Evolutionary conservation across 64 coral and sea anemone genomes (phyloP).

Genomic region (Orbicella faveolata): DNA sequence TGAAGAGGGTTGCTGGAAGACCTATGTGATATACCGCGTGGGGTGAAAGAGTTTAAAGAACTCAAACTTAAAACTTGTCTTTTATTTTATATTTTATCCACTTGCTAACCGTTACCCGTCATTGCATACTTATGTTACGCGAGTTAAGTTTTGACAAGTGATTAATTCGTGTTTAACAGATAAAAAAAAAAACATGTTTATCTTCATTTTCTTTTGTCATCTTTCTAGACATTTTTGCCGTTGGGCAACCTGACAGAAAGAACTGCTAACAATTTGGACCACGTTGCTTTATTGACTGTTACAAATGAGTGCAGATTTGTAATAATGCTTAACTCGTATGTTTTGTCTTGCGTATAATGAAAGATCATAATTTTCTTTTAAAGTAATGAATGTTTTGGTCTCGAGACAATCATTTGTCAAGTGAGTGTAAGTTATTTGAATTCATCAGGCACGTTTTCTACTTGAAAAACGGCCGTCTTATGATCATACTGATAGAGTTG

Average conservation of each 20-base stretch:
- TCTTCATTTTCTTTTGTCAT: not conserved
- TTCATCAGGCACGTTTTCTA: too few relatives aligned
- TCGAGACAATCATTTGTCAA: too few relatives aligned
- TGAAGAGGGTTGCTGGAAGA: too few relatives aligned
- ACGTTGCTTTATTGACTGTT: not conserved
- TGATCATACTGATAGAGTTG: too few relatives aligned
- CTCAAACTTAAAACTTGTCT: too few relatives aligned
- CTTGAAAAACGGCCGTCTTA: too few relatives aligned
- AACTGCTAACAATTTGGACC: not conserved
- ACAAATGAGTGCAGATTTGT: not conserved
- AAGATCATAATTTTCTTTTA: not conserved
- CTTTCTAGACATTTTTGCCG: not conserved
- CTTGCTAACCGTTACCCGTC: not conserved
- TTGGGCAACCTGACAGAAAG: not conserved
- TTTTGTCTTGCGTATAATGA: not conserved
- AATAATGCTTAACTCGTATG: not conserved
- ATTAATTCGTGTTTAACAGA: not conserved
- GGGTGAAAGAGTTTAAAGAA: too few relatives aligned
- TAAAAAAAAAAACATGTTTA: not conserved
- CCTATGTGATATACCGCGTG: too few relatives aligned
- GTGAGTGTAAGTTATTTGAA: too few relatives aligned
- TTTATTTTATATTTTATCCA: not conserved
- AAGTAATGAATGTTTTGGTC: not conserved
- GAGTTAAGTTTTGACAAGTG: not conserved
- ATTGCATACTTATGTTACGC: not conserved